These are phyloP conservation scores for Trileptium ribeirensis DNA, from an alignment of 2,888 invertebrate genomes.

Conservation along the genomic window DNA sequence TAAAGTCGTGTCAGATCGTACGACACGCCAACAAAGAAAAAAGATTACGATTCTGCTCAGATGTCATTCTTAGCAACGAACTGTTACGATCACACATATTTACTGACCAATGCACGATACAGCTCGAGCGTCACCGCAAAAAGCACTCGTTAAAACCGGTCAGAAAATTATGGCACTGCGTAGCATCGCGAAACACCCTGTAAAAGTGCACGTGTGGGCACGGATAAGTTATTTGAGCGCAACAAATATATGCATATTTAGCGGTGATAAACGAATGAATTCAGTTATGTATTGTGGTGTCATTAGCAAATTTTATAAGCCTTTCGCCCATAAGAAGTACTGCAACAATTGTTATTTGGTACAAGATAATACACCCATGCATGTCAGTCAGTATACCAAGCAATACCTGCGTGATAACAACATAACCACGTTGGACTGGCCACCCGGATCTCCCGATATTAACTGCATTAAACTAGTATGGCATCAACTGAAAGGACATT, in stretches of 20 bases:
- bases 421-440: not conserved
- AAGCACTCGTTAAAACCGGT: not conserved
- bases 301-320: not conserved
- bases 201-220: slow-evolving; percentile 2
- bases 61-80: not conserved
- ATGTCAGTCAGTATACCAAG: slow-evolving; percentile 2
- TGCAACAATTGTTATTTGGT: not conserved
- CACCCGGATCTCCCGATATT: not conserved
- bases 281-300: not conserved
- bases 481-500: slow-evolving; percentile 10
- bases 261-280: not conserved
- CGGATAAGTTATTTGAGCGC: not conserved
- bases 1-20: not conserved
- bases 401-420: not conserved
- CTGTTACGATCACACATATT: not conserved
- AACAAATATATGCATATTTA: not conserved
- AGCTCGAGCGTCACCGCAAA: not conserved
- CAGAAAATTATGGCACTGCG: not conserved
- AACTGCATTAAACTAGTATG: not conserved
- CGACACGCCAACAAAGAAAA: not conserved
- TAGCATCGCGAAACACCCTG: not conserved
- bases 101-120: not conserved
- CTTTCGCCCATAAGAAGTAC: not conserved
- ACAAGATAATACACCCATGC: not conserved
- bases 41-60: not conserved